Evolutionary conservation across 2,113 vertebrate genomes (phyloP).

Genomic region (Diadophis punctatus): DNA sequence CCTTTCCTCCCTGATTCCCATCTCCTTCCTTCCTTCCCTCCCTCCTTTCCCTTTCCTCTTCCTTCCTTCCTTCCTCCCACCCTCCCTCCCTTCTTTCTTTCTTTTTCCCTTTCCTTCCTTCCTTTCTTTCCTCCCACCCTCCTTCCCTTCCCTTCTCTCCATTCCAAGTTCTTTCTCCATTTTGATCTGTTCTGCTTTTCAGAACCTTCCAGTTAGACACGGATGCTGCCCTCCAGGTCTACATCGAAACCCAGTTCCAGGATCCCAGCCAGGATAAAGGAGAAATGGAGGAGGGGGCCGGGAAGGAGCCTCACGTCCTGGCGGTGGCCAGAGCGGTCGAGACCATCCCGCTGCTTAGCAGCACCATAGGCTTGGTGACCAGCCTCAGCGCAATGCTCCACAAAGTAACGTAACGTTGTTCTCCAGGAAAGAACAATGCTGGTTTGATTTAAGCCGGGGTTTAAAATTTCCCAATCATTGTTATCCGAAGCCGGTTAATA

Average conservation of each 20-base stretch:
- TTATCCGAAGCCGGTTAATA: neutral
- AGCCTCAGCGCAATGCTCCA: slow-evolving; percentile 79
- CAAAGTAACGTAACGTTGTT: slow-evolving; percentile 71
- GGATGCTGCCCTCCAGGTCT: slow-evolving; percentile 82
- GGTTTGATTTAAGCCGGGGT: neutral
- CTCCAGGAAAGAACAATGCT: neutral
- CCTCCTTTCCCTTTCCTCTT: neutral
- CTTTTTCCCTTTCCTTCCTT: no score
- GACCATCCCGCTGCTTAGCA: slow-evolving; percentile 81
- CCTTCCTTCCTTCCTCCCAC: no score
- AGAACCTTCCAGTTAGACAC: slow-evolving; percentile 85
- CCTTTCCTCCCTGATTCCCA: neutral
- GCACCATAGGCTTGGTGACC: slow-evolving; percentile 74
- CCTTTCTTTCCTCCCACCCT: no score
- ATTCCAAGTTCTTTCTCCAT: neutral
- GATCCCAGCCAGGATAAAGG: slow-evolving; percentile 61
- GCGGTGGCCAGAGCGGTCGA: slow-evolving; percentile 74
- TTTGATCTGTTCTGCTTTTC: neutral
- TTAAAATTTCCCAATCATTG: neutral
- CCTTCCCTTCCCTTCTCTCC: neutral
- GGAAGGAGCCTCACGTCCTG: slow-evolving; percentile 51
- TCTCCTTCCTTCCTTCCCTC: no score
- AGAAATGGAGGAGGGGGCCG: neutral
- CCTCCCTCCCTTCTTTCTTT: neutral
- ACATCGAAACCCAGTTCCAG: slow-evolving; percentile 84